A percentile compares a stretch with the other conserved stretches of the same genome.
Conservation (phyloP, 2,113 vertebrate species). For the Mastomys natalensis region DNA sequence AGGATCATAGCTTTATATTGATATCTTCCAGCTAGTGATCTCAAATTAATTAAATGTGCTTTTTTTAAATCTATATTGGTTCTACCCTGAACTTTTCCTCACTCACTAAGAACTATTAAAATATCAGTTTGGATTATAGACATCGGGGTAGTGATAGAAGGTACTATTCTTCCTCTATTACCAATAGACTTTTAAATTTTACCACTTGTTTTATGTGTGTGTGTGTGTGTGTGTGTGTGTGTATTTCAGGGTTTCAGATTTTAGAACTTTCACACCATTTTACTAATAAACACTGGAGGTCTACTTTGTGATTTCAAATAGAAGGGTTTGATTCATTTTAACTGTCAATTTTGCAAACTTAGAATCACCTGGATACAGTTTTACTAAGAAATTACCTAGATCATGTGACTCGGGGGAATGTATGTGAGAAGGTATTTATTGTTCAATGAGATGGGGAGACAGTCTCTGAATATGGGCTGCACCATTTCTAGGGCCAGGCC, state of each 20-base stretch:
- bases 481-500: neutral
- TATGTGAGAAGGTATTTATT: neutral
- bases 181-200: neutral
- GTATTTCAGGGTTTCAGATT: too few species aligned
- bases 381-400: neutral
- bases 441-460: neutral
- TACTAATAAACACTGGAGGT: neutral
- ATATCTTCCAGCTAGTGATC: neutral
- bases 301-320: neutral
- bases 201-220: neutral
- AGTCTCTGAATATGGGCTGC: neutral
- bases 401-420: neutral
- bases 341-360: too few species aligned
- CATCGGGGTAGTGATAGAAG: rapidly evolving
- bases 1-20: neutral
- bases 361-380: neutral
- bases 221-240: too few species aligned
- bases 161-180: neutral
- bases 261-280: neutral
- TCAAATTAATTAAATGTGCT: neutral
- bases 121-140: neutral
- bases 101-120: neutral
- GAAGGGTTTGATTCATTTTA: neutral
- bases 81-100: rapidly evolving
- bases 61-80: neutral